Evolutionary conservation across 2,888 invertebrate species (phyloP).

Genomic region (Spilosoma lubricipeda): DNA sequence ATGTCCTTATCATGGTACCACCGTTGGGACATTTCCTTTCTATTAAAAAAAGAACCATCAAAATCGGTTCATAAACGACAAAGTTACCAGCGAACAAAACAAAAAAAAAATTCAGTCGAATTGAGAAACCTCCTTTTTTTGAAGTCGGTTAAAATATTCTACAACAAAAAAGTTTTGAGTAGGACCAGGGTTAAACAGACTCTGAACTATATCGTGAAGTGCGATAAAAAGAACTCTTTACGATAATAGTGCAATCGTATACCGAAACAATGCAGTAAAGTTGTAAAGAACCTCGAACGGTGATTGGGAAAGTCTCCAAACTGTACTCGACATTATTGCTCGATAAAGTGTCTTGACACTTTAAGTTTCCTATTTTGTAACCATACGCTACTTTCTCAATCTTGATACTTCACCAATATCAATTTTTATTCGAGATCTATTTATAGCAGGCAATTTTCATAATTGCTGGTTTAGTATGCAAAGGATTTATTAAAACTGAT

Average conservation of each 20-base stretch:
- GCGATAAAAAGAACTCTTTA: background rate
- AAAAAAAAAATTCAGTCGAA: too few species aligned
- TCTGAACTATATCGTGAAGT: background rate
- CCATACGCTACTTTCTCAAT: background rate
- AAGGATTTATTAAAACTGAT: slow-evolving; percentile 33
- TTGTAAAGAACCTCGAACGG: background rate
- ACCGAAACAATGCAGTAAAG: background rate
- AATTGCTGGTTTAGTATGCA: slow-evolving; percentile 12
- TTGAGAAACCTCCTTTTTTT: too few species aligned
- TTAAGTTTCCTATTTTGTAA: background rate
- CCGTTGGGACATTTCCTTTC: too few species aligned
- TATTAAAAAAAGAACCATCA: too few species aligned
- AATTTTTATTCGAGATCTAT: background rate
- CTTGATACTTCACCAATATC: background rate
- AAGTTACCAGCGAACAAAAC: too few species aligned
- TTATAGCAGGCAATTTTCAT: background rate
- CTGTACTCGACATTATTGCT: background rate
- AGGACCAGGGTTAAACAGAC: background rate
- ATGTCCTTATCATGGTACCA: too few species aligned
- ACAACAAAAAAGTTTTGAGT: background rate
- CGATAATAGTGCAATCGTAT: background rate
- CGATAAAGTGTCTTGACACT: background rate
- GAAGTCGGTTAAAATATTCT: too few species aligned
- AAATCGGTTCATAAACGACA: too few species aligned
- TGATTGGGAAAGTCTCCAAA: background rate